Conservation (phyloP, 2,888 invertebrate species). For the Schizotus pectinicornis region DNA sequence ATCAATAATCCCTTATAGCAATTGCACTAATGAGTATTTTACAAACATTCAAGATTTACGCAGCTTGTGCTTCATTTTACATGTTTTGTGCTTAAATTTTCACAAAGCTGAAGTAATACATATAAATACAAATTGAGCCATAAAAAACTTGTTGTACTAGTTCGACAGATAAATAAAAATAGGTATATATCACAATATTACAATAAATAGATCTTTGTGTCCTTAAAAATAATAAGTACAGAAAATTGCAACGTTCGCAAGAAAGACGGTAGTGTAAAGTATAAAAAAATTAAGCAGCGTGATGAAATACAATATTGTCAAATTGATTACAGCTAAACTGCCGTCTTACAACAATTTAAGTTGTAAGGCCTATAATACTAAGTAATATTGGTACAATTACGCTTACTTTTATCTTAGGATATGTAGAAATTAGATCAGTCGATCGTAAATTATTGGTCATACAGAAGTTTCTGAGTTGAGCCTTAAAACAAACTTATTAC, state of each 20-base stretch:
- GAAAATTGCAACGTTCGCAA: neutral
- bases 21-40: constrained; percentile 29
- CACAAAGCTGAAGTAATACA: constrained; percentile 4
- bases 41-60: neutral
- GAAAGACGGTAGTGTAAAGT: neutral
- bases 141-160: neutral
- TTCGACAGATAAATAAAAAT: neutral
- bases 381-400: neutral
- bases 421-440: constrained; percentile 51
- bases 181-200: constrained; percentile 2
- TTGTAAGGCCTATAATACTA: neutral
- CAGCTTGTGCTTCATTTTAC: constrained; percentile 13
- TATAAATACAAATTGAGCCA: constrained; percentile 14
- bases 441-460: constrained; percentile 66
- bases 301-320: constrained; percentile 1
- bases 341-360: neutral
- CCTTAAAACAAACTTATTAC: constrained; percentile 91
- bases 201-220: constrained; percentile 21
- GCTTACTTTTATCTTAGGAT: constrained; percentile 1
- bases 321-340: neutral
- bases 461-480: constrained; percentile 97
- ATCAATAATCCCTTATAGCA: constrained; percentile 17
- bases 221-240: constrained; percentile 1
- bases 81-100: constrained; percentile 9
- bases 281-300: constrained; percentile 15